Conservation (phyloP, 2,797 vertebrate species). For the Chiroxiphia lanceolata region DNA sequence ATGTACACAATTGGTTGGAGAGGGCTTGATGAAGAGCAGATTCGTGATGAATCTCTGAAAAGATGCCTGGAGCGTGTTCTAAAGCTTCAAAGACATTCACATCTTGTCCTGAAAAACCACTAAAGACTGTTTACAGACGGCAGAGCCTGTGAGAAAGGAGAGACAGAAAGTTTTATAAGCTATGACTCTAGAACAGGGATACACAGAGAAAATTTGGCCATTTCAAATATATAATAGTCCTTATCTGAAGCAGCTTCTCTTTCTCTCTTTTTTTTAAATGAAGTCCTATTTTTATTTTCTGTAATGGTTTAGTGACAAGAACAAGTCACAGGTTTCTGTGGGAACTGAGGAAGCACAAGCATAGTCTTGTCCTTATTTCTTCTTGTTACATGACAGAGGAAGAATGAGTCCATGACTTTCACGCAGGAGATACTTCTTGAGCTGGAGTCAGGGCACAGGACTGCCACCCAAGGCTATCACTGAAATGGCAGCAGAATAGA, state of each 20-base stretch:
- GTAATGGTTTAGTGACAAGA: background rate
- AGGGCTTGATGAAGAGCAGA: background rate
- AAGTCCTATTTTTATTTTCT: background rate
- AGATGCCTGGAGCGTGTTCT: background rate
- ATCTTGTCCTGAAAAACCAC: constrained; percentile 21
- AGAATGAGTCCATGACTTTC: background rate
- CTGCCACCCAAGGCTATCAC: background rate
- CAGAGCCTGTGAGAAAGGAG: background rate
- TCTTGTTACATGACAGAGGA: background rate
- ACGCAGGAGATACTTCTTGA: background rate
- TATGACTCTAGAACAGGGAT: background rate
- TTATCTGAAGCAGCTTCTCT: background rate
- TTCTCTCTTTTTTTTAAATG: background rate
- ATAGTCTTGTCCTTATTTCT: background rate
- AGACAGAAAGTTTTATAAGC: background rate
- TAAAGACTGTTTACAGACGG: constrained; percentile 1
- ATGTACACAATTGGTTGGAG: background rate
- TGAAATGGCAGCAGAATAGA: background rate
- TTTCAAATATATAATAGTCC: background rate
- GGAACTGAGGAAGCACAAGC: background rate
- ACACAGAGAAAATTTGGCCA: background rate
- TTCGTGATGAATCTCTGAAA: background rate
- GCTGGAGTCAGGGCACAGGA: background rate
- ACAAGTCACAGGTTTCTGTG: background rate
- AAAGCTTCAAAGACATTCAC: constrained; percentile 21